A percentile compares a stretch with the other conserved stretches of the same genome.
These are phyloP conservation scores for Lepidocyrtinus sp. DNA, from an alignment of 2,888 invertebrate species.

Conservation along the genomic window DNA sequence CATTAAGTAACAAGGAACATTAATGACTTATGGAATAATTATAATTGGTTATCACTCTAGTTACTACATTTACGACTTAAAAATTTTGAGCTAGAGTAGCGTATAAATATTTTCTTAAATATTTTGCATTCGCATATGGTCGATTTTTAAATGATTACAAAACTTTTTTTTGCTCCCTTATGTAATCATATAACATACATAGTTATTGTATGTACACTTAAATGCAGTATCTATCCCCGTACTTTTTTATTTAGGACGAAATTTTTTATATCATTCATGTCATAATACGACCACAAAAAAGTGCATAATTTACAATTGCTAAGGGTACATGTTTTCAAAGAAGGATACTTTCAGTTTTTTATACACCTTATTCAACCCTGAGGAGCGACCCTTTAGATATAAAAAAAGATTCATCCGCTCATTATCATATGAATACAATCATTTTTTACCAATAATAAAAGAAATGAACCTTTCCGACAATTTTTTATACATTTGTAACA, in stretches of 20 bases:
- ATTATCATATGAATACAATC: constrained; percentile 43
- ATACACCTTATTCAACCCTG: constrained; percentile 36
- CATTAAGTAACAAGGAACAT: no score
- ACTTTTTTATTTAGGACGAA: constrained; percentile 64
- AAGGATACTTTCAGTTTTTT: constrained; percentile 40
- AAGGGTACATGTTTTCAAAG: constrained; percentile 32
- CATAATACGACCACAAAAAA: constrained; percentile 70
- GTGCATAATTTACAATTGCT: constrained; percentile 61
- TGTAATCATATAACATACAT: no score
- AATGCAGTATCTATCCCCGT: no score
- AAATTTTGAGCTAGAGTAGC: no score
- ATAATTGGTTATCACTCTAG: no score
- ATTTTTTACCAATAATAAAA: constrained; percentile 46
- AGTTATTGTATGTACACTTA: no score
- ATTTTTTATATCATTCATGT: constrained; percentile 49
- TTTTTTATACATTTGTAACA: constrained; percentile 27
- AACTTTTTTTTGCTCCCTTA: no score
- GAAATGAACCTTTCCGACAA: constrained; percentile 15
- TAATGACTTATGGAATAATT: no score
- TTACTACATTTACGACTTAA: no score
- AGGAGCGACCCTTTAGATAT: constrained; percentile 17
- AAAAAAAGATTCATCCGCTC: constrained; percentile 32
- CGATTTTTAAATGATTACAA: no score
- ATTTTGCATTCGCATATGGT: no score
- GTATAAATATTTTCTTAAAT: no score